phyloP scores from a whole-genome alignment of 2,888 invertebrate genomes.

The Lampropteryx suffumata region DNA sequence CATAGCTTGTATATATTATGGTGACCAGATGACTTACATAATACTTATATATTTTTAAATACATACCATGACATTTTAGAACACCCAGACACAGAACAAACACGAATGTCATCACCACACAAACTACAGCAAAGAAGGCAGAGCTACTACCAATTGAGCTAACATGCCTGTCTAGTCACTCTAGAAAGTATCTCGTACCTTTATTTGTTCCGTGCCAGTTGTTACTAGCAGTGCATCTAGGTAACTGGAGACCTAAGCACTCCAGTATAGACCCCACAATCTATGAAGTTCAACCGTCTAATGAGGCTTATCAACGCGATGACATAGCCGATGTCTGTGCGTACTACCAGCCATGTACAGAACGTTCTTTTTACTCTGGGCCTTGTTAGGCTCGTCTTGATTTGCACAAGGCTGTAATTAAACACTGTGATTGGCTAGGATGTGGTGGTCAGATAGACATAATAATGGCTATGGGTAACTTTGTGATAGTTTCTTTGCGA shows the following conservation, averaged over 20 bases:
- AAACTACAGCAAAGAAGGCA: no score
- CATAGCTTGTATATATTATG: no score
- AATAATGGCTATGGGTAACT: conserved; percentile 15
- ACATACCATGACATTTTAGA: no score
- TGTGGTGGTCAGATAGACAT: conserved; percentile 19
- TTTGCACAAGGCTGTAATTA: conserved; percentile 36
- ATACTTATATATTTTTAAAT: no score
- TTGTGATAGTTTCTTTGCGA: conserved; percentile 9
- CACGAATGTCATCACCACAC: no score
- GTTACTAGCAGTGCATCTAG: background rate
- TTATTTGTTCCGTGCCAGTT: no score
- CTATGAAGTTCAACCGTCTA: conserved; percentile 69
- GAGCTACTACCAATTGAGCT: no score
- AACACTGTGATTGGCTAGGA: conserved; percentile 24
- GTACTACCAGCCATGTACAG: conserved; percentile 35
- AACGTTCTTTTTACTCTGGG: conserved; percentile 24
- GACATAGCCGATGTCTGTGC: conserved; percentile 71
- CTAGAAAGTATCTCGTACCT: no score
- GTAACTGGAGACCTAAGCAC: background rate
- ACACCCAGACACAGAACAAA: no score
- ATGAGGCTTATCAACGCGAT: conserved; percentile 76
- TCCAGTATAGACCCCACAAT: conserved; percentile 40
- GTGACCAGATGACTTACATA: no score
- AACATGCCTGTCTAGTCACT: no score
- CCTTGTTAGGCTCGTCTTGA: conserved; percentile 48